Evolutionary conservation across 2,113 vertebrate species (phyloP).

Genomic region (Tragulus kanchil): DNA sequence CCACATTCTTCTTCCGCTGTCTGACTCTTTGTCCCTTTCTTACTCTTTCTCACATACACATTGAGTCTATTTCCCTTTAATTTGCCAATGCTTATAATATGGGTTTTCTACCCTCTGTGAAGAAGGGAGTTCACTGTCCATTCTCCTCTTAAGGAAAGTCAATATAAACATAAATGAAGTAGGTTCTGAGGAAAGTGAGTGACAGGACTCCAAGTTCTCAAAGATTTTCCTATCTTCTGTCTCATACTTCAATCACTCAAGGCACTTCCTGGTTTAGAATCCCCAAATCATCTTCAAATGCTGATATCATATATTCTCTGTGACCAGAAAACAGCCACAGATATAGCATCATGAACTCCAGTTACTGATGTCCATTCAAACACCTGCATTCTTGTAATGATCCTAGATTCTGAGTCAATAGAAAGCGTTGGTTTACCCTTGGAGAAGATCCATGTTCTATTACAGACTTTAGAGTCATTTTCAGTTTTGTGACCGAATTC

Average conservation of each 20-base stretch:
- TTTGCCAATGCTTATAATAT: too few species aligned
- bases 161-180: too few species aligned
- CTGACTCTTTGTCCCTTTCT: too few species aligned
- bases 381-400: background rate
- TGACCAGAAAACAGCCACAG: conserved; percentile 12
- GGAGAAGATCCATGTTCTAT: background rate
- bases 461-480: background rate
- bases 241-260: background rate
- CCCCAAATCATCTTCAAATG: background rate
- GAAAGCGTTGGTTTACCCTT: background rate
- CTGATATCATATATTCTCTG: background rate
- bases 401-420: background rate
- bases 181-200: background rate
- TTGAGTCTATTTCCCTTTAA: too few species aligned
- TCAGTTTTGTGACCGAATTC: background rate
- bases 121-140: background rate
- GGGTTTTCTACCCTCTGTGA: too few species aligned
- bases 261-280: background rate
- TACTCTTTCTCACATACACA: too few species aligned
- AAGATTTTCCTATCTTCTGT: background rate
- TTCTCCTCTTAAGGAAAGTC: too few species aligned
- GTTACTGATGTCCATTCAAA: background rate
- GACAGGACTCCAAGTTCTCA: background rate
- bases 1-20: too few species aligned
- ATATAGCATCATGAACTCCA: background rate